These are phyloP conservation scores for Asarcornis scutulata DNA, from an alignment of 2,113 vertebrate species.

Conservation along the genomic window DNA sequence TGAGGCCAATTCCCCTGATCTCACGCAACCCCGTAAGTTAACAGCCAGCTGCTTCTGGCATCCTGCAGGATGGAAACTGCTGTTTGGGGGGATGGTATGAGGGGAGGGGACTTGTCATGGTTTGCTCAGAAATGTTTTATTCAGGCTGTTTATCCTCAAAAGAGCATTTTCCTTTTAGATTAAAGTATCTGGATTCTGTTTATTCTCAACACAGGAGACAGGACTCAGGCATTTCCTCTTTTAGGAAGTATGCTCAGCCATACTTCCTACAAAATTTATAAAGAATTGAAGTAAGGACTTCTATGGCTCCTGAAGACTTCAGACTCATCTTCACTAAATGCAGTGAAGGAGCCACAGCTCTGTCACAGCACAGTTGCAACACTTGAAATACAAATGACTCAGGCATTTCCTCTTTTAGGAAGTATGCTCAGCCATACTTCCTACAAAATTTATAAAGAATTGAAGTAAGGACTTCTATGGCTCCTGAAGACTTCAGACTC, in stretches of 20 bases:
- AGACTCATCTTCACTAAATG: neutral
- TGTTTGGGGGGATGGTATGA: neutral
- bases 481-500: neutral
- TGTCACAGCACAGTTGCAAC: neutral
- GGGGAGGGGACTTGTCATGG: neutral
- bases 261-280: conserved; percentile 46
- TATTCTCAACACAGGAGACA: conserved; percentile 57
- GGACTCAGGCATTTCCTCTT: conserved; percentile 42
- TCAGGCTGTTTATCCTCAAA: conserved; percentile 67
- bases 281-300: conserved; percentile 19
- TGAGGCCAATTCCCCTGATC: neutral
- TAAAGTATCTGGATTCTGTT: conserved; percentile 71
- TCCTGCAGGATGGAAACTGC: neutral
- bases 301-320: neutral
- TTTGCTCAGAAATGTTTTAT: conserved; percentile 60
- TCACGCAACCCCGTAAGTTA: neutral
- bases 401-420: conserved; percentile 47
- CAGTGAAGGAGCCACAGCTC: neutral
- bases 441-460: conserved; percentile 49
- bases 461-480: neutral
- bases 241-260: conserved; percentile 19
- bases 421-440: conserved; percentile 3
- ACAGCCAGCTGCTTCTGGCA: neutral
- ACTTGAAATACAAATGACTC: neutral
- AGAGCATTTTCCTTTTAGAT: conserved; percentile 46